Evolutionary conservation across 2,888 invertebrate species (phyloP).

Genomic region (Athripsodes cinereus): DNA sequence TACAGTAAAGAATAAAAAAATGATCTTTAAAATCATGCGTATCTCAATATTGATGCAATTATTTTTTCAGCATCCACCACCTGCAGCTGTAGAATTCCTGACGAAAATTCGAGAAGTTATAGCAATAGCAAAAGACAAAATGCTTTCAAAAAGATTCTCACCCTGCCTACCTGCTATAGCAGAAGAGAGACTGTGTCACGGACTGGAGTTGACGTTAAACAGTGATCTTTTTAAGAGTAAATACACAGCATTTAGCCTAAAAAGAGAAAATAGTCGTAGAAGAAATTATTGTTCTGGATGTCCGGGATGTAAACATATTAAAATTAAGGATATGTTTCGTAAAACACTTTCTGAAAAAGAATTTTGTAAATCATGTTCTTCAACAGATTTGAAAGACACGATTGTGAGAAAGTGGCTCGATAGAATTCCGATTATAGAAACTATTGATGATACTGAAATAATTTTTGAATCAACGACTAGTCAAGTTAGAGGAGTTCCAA

Average conservation of each 20-base stretch:
- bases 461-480: conserved; percentile 39
- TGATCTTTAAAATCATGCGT: no score
- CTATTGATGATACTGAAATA: neutral
- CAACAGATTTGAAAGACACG: conserved; percentile 63
- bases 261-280: conserved; percentile 55
- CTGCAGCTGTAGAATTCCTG: conserved; percentile 84
- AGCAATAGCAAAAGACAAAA: conserved; percentile 80
- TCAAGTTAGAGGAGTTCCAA: conserved; percentile 44
- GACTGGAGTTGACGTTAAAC: conserved; percentile 34
- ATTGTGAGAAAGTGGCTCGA: conserved; percentile 76
- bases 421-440: conserved; percentile 52
- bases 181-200: conserved; percentile 62
- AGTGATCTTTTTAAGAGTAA: conserved; percentile 35
- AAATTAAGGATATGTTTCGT: conserved; percentile 34
- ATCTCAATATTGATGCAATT: no score
- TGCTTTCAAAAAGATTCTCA: conserved; percentile 72
- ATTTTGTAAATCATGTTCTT: conserved; percentile 52
- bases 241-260: conserved; percentile 51
- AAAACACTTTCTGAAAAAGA: conserved; percentile 41
- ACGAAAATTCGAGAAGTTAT: conserved; percentile 86
- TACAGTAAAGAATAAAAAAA: no score
- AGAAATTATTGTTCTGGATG: conserved; percentile 58
- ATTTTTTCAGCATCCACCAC: conserved; percentile 72
- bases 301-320: conserved; percentile 54
- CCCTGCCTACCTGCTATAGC: conserved; percentile 74